Evolutionary conservation across 2,113 vertebrate genomes (phyloP).

Genomic region (Nycticorax nycticorax): DNA sequence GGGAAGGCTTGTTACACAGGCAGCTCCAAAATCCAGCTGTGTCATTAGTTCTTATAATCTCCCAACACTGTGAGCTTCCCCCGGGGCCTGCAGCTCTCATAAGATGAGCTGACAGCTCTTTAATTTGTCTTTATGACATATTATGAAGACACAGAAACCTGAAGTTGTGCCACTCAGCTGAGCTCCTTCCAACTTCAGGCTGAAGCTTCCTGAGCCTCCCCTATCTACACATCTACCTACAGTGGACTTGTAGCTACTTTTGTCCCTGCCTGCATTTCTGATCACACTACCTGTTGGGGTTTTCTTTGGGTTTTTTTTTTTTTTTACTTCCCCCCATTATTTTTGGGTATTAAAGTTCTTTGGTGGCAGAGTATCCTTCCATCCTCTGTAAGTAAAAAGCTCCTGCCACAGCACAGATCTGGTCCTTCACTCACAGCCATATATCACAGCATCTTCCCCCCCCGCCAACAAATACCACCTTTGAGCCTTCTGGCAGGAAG

Average conservation of each 20-base stretch:
- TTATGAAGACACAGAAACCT: not conserved
- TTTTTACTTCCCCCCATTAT: not conserved
- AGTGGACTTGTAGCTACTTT: not conserved
- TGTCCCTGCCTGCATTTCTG: not conserved
- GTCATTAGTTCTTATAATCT: not conserved
- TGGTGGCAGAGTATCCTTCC: not conserved
- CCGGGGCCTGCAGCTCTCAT: not conserved
- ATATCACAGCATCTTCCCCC: not conserved
- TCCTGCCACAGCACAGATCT: not conserved
- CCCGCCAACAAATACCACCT: not conserved
- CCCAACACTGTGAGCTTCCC: rapidly evolving
- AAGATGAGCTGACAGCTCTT: not conserved
- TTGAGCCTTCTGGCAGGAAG: not conserved
- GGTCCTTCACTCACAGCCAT: not conserved
- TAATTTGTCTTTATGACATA: not conserved
- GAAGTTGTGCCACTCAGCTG: not conserved
- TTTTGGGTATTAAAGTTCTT: not conserved
- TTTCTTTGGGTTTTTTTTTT: too few relatives aligned
- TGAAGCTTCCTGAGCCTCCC: not conserved
- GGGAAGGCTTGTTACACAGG: not conserved
- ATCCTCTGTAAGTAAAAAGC: not conserved
- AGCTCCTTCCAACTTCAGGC: not conserved
- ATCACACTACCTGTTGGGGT: too few relatives aligned
- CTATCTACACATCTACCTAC: not conserved
- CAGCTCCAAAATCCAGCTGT: not conserved